phyloP scores from a whole-genome alignment of 2,797 vertebrate genomes.

The Argentina silus region DNA sequence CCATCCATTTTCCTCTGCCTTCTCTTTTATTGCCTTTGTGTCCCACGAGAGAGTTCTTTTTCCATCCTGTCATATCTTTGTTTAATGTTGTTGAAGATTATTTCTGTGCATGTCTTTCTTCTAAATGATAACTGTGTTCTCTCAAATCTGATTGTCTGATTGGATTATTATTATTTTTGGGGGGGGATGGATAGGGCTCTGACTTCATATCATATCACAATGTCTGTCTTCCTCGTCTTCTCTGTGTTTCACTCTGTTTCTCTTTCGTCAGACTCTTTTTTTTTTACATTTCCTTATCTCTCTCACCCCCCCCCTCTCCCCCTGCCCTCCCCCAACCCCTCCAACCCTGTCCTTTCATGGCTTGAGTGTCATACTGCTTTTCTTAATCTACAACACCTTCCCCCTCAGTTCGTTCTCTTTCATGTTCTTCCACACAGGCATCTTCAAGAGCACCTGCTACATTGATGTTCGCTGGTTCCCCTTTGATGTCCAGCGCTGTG shows the following conservation, averaged over 20 bases:
- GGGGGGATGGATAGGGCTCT: slow-evolving; percentile 30
- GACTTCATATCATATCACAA: slow-evolving; percentile 14
- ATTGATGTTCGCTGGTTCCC: slow-evolving; percentile 98
- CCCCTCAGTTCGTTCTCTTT: background rate
- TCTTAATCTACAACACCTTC: background rate
- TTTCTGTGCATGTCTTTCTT: slow-evolving; percentile 33
- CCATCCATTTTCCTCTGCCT: slow-evolving; percentile 23
- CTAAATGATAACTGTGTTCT: slow-evolving; percentile 36
- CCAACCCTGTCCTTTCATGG: background rate
- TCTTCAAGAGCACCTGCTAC: slow-evolving; percentile 93
- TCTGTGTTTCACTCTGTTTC: background rate
- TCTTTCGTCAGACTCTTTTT: slow-evolving; percentile 12
- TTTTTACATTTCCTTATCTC: slow-evolving; percentile 12
- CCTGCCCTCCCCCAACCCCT: background rate
- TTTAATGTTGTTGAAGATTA: slow-evolving; percentile 46
- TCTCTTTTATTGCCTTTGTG: slow-evolving; percentile 36
- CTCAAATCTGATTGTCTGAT: slow-evolving; percentile 42
- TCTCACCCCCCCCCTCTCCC: background rate
- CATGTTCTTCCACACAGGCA: slow-evolving; percentile 74
- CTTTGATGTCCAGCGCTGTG: slow-evolving; percentile 93
- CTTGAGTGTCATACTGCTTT: background rate
- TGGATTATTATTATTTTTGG: slow-evolving; percentile 36
- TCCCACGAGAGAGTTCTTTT: slow-evolving; percentile 27
- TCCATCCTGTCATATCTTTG: slow-evolving; percentile 46
- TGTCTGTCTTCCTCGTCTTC: background rate